A percentile compares a stretch with the other conserved stretches of the same genome.
Conservation (phyloP, 1,140 invertebrate genomes). For the Lasioglossum baleicum region DNA sequence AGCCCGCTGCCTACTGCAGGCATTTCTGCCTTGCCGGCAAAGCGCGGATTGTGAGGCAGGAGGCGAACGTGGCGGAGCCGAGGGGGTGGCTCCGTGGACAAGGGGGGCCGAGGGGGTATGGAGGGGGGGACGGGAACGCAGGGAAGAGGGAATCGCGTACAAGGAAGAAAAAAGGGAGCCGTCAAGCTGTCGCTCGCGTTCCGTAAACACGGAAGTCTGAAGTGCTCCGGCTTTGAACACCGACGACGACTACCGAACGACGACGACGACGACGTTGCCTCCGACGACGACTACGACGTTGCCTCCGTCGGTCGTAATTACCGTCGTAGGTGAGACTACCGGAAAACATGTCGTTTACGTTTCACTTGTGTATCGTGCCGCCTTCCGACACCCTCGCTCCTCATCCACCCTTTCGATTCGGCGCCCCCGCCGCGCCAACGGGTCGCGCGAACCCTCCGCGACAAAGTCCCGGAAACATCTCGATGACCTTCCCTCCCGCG, state of each 20-base stretch:
- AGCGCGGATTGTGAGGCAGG: constrained; percentile 36
- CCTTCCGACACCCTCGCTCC: not conserved
- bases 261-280: not conserved
- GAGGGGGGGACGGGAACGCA: constrained; percentile 1
- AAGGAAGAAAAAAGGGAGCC: constrained; percentile 45
- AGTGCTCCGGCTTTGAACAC: constrained; percentile 49
- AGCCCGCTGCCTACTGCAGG: not conserved
- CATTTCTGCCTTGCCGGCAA: constrained; percentile 39
- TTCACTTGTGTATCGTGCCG: not conserved
- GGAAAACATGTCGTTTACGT: constrained; percentile 19
- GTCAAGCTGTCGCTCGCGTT: constrained; percentile 49
- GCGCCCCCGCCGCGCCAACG: not conserved
- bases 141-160: constrained; percentile 29
- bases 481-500: not conserved
- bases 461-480: not conserved
- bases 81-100: too few relatives aligned
- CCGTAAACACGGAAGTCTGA: constrained; percentile 54
- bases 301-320: constrained; percentile 35
- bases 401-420: not conserved
- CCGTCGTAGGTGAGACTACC: constrained; percentile 14
- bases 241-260: constrained; percentile 37
- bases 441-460: not conserved
- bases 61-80: not conserved
- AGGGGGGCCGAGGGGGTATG: too few relatives aligned
- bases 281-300: not conserved